These are phyloP conservation scores for Podarcis cretensis DNA, from an alignment of 2,113 vertebrate species.

Conservation along the genomic window DNA sequence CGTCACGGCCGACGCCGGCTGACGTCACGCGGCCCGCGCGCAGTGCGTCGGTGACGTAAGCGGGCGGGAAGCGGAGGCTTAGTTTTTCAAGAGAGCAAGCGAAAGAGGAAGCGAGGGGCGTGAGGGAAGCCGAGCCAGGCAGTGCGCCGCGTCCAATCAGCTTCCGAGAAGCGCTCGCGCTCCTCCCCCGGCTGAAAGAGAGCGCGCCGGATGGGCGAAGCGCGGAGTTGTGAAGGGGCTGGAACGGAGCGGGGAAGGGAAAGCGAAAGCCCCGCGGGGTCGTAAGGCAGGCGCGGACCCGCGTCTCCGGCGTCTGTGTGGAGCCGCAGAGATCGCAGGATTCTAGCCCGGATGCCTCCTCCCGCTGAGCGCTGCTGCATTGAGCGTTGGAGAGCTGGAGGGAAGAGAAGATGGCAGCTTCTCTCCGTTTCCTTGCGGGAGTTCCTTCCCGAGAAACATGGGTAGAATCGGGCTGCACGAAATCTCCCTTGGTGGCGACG, in stretches of 20 bases:
- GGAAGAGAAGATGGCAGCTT: neutral
- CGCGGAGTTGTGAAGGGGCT: fast-evolving
- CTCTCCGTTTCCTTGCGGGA: neutral
- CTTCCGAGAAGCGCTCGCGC: neutral
- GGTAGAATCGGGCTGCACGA: too few species aligned
- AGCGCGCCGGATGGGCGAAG: fast-evolving
- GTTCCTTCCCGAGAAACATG: too few species aligned
- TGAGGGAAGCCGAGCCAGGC: neutral
- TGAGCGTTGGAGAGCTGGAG: neutral
- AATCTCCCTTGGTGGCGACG: too few species aligned
- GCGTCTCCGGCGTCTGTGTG: neutral
- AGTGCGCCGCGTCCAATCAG: neutral
- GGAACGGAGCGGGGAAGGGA: neutral
- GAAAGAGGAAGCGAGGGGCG: neutral
- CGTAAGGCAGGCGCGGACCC: too few species aligned
- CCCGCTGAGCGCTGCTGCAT: neutral
- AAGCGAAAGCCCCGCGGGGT: neutral
- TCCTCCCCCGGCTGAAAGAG: neutral
- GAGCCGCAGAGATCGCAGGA: neutral
- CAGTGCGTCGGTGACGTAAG: constrained; percentile 19
- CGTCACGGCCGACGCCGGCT: neutral
- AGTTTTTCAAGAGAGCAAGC: too few species aligned
- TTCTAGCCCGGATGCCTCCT: neutral
- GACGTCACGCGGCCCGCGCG: constrained; percentile 17
- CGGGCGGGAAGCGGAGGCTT: fast-evolving